Conservation (phyloP, 1,140 invertebrate genomes). For the Drosophila nigrodunni region DNA sequence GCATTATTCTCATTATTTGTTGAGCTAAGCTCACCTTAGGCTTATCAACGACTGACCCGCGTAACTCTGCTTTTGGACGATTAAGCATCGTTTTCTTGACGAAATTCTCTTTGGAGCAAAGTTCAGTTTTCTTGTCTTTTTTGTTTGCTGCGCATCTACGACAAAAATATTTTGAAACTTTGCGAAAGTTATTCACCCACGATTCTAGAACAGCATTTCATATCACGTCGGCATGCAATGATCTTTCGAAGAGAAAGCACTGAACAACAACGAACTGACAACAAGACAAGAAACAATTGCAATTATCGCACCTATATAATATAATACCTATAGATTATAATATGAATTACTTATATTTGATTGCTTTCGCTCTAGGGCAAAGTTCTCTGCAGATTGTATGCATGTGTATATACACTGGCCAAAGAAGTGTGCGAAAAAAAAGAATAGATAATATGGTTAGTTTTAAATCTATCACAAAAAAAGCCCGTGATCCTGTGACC, state of each 20-base stretch:
- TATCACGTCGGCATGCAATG: slow-evolving; percentile 57
- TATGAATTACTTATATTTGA: slow-evolving; percentile 12
- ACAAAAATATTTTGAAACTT: slow-evolving; percentile 42
- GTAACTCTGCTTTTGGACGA: slow-evolving; percentile 39
- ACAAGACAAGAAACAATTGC: slow-evolving; percentile 39
- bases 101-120: slow-evolving; percentile 44
- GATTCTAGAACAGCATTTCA: slow-evolving; percentile 17
- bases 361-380: background rate
- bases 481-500: no score
- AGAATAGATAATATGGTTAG: no score
- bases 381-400: no score
- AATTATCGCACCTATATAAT: slow-evolving; percentile 57
- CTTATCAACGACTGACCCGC: slow-evolving; percentile 48
- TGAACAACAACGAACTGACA: slow-evolving; percentile 8
- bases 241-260: slow-evolving; percentile 42
- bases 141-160: slow-evolving; percentile 10
- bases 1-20: slow-evolving; percentile 5
- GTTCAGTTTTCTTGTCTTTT: slow-evolving; percentile 42
- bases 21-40: background rate
- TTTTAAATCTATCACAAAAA: no score
- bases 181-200: slow-evolving; percentile 72
- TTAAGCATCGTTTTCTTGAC: slow-evolving; percentile 12
- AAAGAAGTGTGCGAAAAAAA: no score
- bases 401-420: no score
- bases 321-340: slow-evolving; percentile 6